A percentile compares a stretch with the other conserved stretches of the same genome.
These are phyloP conservation scores for Glareola pratincola DNA, from an alignment of 2,113 vertebrate genomes.

Conservation along the genomic window DNA sequence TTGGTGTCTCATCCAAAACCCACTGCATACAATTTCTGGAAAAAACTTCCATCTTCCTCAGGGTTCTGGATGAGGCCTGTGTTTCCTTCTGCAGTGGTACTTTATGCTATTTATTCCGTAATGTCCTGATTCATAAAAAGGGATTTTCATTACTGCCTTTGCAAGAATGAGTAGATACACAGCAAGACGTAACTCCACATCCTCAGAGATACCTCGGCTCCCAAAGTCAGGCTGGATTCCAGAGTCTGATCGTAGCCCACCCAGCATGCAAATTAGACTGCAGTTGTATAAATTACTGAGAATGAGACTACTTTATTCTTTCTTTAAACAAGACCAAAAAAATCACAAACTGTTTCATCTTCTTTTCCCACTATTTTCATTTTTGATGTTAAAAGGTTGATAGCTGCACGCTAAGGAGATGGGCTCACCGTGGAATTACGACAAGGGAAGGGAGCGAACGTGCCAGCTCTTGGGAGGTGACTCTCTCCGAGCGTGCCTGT, in stretches of 20 bases:
- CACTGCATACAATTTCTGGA: not conserved
- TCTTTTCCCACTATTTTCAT: not conserved
- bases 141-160: not conserved
- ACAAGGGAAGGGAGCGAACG: not conserved
- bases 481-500: not conserved
- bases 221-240: fast-evolving
- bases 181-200: not conserved
- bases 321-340: not conserved
- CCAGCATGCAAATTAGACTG: not conserved
- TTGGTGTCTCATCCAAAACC: not conserved
- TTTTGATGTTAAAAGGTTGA: not conserved
- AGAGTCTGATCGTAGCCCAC: fast-evolving
- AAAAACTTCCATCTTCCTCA: not conserved
- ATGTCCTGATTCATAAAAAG: not conserved
- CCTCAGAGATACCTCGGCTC: not conserved
- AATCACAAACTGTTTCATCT: not conserved
- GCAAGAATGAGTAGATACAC: not conserved
- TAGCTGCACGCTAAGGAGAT: not conserved
- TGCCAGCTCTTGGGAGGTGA: not conserved
- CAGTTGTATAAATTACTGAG: not conserved
- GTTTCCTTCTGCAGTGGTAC: not conserved
- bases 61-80: not conserved
- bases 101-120: not conserved
- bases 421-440: not conserved
- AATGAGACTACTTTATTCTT: not conserved